Evolutionary conservation across 2,888 invertebrate species (phyloP), one percentile per base, ranked within the genome.

Genomic region (Podotricha telesiphe): DNA sequence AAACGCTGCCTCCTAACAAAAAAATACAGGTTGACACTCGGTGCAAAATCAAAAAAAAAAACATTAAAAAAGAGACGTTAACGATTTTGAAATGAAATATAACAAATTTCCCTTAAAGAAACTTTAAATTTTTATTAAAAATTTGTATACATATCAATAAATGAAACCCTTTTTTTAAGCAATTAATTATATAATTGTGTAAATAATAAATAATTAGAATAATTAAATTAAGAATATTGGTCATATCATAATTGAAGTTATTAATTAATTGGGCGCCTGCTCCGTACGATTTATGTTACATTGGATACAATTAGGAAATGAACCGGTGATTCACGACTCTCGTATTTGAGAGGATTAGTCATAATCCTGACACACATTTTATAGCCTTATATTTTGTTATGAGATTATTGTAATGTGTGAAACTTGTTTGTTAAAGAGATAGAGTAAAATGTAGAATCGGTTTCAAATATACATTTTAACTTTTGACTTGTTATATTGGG

Each of bases 321-420:
- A 68, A 59, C 62, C 17, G 56, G 59, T 74, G 74, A 74, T 70
- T 73, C 74, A 71, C 47, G 53, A 62, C 70, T 22, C 61, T 66
- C 62, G 59, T 69, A 56, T 70, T 69, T 61, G 42, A 58, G 66
- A 53, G 67, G 63, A 67, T 74, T 74, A 74, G 69, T 74, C 73
- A 74, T 67, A 69, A 72, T 68, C 48, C 47, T 59, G 64, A 65
- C 64, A 64, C 42, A 65, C 53, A 65, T 40, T 48, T 45, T 22
- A 42, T 45, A 40, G 37, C 22, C 37, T 19, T 51, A 13, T 37
- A 50, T 22, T 51, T 37, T 34, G 20, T 34, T 61, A 13, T 20
- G 22, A 17, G 10, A 42, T n/a, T 53, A 45, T 65, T 56, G 34
- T 56, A 28, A 34, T 62, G 6, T 59, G 22, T 45, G n/a, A 45